Percentiles rank a stretch among this genome's conserved stretches.
These are phyloP conservation scores for Agonopterix arenella DNA, from an alignment of 2,888 invertebrate genomes.

Conservation along the genomic window DNA sequence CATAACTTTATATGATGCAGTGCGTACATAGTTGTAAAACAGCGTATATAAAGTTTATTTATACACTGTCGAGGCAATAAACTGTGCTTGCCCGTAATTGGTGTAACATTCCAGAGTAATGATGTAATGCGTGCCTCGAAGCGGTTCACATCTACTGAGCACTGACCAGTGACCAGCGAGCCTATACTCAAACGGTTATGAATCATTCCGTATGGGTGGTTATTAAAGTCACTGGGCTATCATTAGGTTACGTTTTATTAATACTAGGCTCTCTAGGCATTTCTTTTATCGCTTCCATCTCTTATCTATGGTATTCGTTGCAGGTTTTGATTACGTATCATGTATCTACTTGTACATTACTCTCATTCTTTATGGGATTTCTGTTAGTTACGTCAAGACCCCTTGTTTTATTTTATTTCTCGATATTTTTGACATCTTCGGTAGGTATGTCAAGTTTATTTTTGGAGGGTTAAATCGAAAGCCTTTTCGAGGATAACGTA, in stretches of 20 bases:
- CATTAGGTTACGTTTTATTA: constrained; percentile 5
- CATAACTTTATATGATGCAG: background rate
- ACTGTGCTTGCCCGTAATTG: constrained; percentile 35
- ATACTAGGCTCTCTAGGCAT: no score
- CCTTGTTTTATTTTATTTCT: no score
- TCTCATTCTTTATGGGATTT: no score
- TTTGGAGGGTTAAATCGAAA: no score
- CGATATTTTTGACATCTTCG: no score
- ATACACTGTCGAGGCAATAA: constrained; percentile 21
- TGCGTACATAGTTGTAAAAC: background rate
- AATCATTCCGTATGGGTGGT: constrained; percentile 18
- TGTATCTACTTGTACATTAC: no score
- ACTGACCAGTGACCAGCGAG: constrained; percentile 7
- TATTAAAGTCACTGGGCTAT: constrained; percentile 13
- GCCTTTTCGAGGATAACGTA: no score
- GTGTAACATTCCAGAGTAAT: constrained; percentile 46
- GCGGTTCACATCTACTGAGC: constrained; percentile 22
- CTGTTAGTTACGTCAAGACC: no score
- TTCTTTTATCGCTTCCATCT: background rate
- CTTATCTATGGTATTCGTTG: background rate
- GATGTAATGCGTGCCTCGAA: constrained; percentile 29
- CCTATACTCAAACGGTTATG: constrained; percentile 22
- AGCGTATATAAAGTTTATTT: constrained; percentile 6
- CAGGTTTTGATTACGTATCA: no score
- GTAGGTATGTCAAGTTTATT: no score